Evolutionary conservation across 2,113 vertebrate genomes (phyloP).

Genomic region (Erythrolamprus reginae): DNA sequence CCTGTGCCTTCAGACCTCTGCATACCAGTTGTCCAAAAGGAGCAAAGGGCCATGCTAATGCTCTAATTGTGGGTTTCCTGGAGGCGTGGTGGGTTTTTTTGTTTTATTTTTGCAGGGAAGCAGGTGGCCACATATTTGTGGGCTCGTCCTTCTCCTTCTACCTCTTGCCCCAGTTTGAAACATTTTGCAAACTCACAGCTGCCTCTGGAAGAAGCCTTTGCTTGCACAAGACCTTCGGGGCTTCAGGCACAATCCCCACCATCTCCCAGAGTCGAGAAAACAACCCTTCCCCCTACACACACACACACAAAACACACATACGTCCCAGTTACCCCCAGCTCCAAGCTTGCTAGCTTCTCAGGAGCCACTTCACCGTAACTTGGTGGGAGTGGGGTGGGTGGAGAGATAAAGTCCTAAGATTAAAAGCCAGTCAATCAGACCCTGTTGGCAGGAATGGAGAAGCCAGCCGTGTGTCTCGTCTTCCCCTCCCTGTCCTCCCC

Average conservation of each 20-base stretch:
- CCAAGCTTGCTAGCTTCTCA: background rate
- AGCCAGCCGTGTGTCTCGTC: background rate
- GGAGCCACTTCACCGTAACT: background rate
- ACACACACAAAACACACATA: too few relatives aligned
- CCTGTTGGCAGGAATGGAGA: constrained; percentile 1
- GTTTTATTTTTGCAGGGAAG: background rate
- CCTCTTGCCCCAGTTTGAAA: background rate
- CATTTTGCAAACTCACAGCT: background rate
- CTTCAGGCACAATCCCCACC: background rate
- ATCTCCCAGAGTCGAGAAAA: background rate
- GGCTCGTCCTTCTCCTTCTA: background rate
- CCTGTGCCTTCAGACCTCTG: background rate
- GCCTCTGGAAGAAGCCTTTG: background rate
- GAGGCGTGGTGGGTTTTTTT: background rate
- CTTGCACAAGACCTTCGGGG: background rate
- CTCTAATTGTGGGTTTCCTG: background rate
- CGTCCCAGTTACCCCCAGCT: background rate
- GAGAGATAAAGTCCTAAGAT: constrained; percentile 7
- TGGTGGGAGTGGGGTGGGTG: background rate
- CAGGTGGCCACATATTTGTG: background rate
- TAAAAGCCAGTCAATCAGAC: constrained; percentile 9
- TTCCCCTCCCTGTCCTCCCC: background rate
- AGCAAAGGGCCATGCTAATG: background rate
- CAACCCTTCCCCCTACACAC: too few relatives aligned
- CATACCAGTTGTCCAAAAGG: background rate